Base-by-base conservation (phyloP, 2,113 vertebrate species). In the Hepsetus odoe region DNA sequence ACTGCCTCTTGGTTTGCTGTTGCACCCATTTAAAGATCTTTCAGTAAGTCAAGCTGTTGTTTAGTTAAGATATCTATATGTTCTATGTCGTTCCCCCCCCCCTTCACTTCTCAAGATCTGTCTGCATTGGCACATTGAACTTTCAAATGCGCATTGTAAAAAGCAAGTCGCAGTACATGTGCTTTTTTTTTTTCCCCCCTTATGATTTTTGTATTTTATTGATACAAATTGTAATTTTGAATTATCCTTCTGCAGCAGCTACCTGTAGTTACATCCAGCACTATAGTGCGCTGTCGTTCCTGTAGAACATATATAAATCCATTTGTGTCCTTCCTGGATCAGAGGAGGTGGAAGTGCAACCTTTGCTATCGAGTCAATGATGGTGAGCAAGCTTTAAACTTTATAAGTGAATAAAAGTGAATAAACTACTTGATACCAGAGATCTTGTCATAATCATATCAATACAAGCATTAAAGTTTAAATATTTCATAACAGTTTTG, bases 241-340 rank as follows among this genome's bases (percentile, higher is more conserved):
- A 35, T 2, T 81, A 79, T 49, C 62, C 59, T 87, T 71, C 71
- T 85, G 49, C 88, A 98, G 97, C 97, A 99, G 86, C 88, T 98
- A 85, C 97, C 97, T 12, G 97, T 99, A 87, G 97, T 99, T 82
- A 98, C 97, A 46, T 98, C 97, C 70, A 98, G 95, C 84, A 97
- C 95, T 70, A 99, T 99, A 13, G 97, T 99, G 83, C 91, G 97
- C 86, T 99, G 97, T 87, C 96, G 96, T n/a, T 95, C 95, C 51
- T 99, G 97, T 88, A 92, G 97, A 82, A 99, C 97, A 0, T 99
- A 99, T 76, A 99, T 99, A 76, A 99, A 99, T 85, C 97, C 97
- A 42, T 99, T 99, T 53, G 96, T 98, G 82, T 94, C 93, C 72
- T 99, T 99, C 86, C 89, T 98, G 87, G 96, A 98, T 89, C 96